A percentile compares a stretch with the other conserved stretches of the same genome.
phyloP scores from a whole-genome alignment of 2,113 vertebrate species.

The Trematocara nigrifrons region DNA sequence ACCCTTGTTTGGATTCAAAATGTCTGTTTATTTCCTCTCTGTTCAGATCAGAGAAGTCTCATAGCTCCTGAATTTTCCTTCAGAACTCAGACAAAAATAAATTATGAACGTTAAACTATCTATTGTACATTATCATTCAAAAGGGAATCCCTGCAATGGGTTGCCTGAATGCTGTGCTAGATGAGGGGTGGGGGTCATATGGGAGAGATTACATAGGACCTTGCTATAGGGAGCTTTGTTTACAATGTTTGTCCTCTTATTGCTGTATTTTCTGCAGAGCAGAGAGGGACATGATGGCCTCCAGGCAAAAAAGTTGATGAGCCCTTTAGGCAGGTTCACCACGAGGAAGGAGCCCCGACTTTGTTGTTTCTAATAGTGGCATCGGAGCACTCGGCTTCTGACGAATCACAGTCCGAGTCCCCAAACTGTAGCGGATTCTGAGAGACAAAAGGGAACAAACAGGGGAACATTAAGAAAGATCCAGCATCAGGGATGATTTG shows the following conservation, averaged over 20 bases:
- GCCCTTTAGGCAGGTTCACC: slow-evolving; percentile 73
- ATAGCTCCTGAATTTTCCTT: slow-evolving; percentile 65
- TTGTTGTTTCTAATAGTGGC: slow-evolving; percentile 94
- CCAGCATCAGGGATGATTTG: not conserved
- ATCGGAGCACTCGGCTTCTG: slow-evolving; percentile 94
- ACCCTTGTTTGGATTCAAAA: slow-evolving; percentile 27
- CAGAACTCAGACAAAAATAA: slow-evolving; percentile 88
- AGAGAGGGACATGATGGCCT: slow-evolving; percentile 33
- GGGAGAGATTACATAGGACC: slow-evolving; percentile 25
- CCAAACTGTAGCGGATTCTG: slow-evolving; percentile 91
- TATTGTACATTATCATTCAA: slow-evolving; percentile 86
- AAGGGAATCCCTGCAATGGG: slow-evolving; percentile 91
- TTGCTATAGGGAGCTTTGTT: slow-evolving; percentile 43
- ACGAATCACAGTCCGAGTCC: slow-evolving; percentile 92
- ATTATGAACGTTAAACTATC: slow-evolving; percentile 90
- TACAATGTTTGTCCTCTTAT: slow-evolving; percentile 51
- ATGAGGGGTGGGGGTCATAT: not conserved
- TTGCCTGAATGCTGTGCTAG: slow-evolving; percentile 78
- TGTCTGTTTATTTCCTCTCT: slow-evolving; percentile 61
- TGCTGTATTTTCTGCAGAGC: slow-evolving; percentile 56
- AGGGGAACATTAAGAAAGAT: not conserved
- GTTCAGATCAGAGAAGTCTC: slow-evolving; percentile 80
- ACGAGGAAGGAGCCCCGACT: slow-evolving; percentile 86
- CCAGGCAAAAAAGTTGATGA: slow-evolving; percentile 21
- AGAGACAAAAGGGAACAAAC: not conserved